Evolutionary conservation across 2,888 invertebrate genomes (phyloP).

Genomic region (Morpho achilles): DNA sequence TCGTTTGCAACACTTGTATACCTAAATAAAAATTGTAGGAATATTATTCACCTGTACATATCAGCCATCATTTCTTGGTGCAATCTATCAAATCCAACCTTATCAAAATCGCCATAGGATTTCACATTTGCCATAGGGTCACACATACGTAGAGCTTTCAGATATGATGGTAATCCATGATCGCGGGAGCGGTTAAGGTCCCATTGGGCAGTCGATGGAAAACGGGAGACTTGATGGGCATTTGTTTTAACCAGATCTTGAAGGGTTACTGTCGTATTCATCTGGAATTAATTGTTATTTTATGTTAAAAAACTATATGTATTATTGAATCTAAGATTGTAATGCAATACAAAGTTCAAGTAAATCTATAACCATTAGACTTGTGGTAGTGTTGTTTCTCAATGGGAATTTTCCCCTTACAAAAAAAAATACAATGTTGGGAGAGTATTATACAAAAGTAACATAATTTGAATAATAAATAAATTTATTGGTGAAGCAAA

Average conservation of each 20-base stretch:
- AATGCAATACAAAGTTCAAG: no score
- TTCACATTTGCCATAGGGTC: constrained; percentile 72
- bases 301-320: neutral
- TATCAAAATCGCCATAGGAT: constrained; percentile 78
- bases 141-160: constrained; percentile 83
- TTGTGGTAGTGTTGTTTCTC: no score
- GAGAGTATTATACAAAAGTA: no score
- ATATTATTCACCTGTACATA: constrained; percentile 79
- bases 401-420: no score
- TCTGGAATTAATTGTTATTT: constrained; percentile 50
- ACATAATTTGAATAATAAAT: no score
- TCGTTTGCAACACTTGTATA: no score
- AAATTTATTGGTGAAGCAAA: no score
- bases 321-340: no score
- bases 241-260: constrained; percentile 82
- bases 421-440: no score
- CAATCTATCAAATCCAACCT: constrained; percentile 75
- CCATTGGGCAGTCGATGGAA: constrained; percentile 69
- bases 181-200: constrained; percentile 82
- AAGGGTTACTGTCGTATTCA: constrained; percentile 79
- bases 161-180: constrained; percentile 89
- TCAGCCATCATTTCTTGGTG: constrained; percentile 82
- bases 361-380: no score
- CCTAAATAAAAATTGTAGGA: no score
- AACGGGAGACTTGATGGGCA: constrained; percentile 81